Evolutionary conservation across 92 coral and sea anemone genomes (phyloP).

Genomic region (Micromussa lordhowensis): DNA sequence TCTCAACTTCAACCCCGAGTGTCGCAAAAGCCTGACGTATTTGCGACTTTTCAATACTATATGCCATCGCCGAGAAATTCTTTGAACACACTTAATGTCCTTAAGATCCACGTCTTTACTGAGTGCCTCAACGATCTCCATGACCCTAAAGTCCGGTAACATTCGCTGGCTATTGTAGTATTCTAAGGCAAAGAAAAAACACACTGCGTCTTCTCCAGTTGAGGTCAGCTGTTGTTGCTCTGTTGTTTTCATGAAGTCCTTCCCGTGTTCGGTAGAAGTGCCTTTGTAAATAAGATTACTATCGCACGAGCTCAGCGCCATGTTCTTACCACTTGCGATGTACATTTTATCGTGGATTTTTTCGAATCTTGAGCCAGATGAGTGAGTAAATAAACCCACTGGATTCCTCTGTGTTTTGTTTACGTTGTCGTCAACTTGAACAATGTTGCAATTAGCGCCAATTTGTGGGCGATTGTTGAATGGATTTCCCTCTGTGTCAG

Average conservation of each 20-base stretch:
- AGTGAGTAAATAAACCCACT: constrained; percentile 29
- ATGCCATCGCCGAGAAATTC: constrained; percentile 81
- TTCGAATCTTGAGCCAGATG: constrained; percentile 7
- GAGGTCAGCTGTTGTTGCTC: not conserved
- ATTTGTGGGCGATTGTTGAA: constrained; percentile 13
- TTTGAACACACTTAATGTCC: constrained; percentile 91
- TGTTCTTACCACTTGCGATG: constrained; percentile 52
- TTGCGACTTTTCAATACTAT: constrained; percentile 85
- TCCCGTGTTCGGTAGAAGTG: not conserved
- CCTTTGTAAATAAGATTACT: constrained; percentile 32
- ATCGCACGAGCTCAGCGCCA: constrained; percentile 59
- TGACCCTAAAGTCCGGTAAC: constrained; percentile 83
- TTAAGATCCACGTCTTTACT: constrained; percentile 65
- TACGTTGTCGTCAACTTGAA: constrained; percentile 48
- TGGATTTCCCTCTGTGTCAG: not conserved
- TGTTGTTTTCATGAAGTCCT: not conserved
- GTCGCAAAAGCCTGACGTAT: constrained; percentile 47
- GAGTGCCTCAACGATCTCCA: constrained; percentile 87
- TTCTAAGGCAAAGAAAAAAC: constrained; percentile 88
- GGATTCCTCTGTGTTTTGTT: constrained; percentile 60
- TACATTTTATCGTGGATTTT: constrained; percentile 62
- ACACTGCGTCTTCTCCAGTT: constrained; percentile 82
- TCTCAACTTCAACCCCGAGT: constrained; percentile 73
- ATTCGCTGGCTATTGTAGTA: constrained; percentile 72
- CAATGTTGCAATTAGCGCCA: constrained; percentile 11